phyloP scores from a whole-genome alignment of 2,888 invertebrate species.

The Harmothoe impar region DNA sequence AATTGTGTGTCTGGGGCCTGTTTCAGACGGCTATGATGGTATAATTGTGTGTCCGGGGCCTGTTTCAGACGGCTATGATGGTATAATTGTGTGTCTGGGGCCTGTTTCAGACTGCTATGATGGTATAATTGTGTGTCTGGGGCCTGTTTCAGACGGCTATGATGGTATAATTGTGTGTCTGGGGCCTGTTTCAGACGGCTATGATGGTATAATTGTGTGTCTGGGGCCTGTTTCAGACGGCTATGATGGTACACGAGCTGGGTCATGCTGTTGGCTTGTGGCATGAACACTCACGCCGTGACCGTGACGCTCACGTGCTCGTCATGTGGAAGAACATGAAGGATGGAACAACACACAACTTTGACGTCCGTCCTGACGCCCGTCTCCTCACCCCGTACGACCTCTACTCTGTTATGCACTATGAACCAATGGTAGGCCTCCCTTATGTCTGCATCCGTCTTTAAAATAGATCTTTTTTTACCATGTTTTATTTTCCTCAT shows the following conservation, averaged over 20 bases:
- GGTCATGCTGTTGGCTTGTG: constrained; percentile 70
- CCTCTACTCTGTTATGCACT: constrained; percentile 71
- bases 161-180: no score
- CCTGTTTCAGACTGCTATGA: no score
- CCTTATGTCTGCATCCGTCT: no score
- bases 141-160: constrained; percentile 62
- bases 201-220: neutral
- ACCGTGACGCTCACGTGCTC: constrained; percentile 68
- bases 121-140: neutral
- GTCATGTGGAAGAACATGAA: constrained; percentile 68
- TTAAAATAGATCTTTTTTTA: neutral
- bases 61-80: no score
- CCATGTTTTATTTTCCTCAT: no score
- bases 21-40: constrained; percentile 65
- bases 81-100: no score
- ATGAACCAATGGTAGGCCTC: constrained; percentile 66
- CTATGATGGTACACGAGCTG: constrained; percentile 70
- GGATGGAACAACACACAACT: constrained; percentile 64
- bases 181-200: no score
- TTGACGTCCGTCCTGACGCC: constrained; percentile 64
- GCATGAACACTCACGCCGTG: constrained; percentile 70
- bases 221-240: constrained; percentile 55
- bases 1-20: constrained; percentile 27
- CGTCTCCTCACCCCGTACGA: constrained; percentile 70
- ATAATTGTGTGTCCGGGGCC: no score